These are phyloP conservation scores for Odocoileus virginianus DNA, from an alignment of 2,113 vertebrate genomes.

Conservation along the genomic window DNA sequence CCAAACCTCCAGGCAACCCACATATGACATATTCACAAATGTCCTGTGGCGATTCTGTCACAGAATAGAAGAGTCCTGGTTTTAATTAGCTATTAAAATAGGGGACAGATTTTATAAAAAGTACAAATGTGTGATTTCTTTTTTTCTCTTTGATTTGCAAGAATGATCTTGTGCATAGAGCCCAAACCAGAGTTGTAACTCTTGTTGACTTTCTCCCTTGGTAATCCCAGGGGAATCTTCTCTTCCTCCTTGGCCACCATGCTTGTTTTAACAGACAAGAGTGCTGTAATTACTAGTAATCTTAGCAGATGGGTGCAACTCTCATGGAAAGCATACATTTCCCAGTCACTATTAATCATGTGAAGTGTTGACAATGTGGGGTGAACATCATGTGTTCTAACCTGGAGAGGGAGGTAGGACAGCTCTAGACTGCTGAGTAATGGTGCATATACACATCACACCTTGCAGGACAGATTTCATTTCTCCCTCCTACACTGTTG, in stretches of 20 bases:
- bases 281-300: slow-evolving; percentile 29
- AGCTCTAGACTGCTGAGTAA: slow-evolving; percentile 57
- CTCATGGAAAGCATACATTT: slow-evolving; percentile 54
- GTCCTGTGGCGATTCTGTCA: background rate
- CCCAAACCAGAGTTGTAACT: background rate
- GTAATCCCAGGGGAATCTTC: background rate
- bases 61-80: background rate
- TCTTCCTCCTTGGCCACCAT: background rate
- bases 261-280: background rate
- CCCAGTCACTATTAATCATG: slow-evolving; percentile 70
- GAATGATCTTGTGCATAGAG: background rate
- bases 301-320: slow-evolving; percentile 60
- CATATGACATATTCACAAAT: background rate
- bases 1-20: background rate
- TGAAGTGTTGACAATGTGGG: slow-evolving; percentile 32
- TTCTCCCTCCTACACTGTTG: background rate
- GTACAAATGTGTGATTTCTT: background rate
- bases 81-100: slow-evolving; percentile 35
- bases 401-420: background rate
- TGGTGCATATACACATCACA: slow-evolving; percentile 31
- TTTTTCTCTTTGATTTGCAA: background rate
- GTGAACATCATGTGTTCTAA: background rate
- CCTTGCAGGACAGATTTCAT: background rate
- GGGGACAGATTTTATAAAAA: background rate
- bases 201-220: background rate